Evolutionary conservation across 2,113 vertebrate genomes (phyloP).

Genomic region (Vanacampus margaritifer): DNA sequence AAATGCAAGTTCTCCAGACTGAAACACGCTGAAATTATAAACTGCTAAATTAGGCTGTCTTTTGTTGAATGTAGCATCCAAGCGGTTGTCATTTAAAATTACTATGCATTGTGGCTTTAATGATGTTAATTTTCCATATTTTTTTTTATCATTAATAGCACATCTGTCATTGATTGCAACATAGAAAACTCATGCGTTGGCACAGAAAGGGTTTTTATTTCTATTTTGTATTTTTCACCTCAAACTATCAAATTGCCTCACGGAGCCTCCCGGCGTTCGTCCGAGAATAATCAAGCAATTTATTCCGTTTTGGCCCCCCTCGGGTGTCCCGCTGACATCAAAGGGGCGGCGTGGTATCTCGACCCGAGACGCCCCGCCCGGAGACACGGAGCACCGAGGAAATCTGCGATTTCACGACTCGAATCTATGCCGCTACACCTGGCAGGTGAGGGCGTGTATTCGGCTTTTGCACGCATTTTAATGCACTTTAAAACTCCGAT

Average conservation of each 20-base stretch:
- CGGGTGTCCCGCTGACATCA: constrained; percentile 62
- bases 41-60: neutral
- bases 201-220: neutral
- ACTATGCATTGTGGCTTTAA: no score
- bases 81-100: no score
- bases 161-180: constrained; percentile 52
- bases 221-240: constrained; percentile 29
- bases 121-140: neutral
- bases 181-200: constrained; percentile 7
- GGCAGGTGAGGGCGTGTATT: constrained; percentile 29
- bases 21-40: no score
- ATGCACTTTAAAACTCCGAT: neutral
- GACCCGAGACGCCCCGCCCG: constrained; percentile 50
- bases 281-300: constrained; percentile 62
- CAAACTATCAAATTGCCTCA: constrained; percentile 52
- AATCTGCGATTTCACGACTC: constrained; percentile 54
- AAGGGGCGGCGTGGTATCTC: constrained; percentile 66
- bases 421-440: constrained; percentile 23
- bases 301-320: constrained; percentile 50
- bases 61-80: no score
- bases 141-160: constrained; percentile 6
- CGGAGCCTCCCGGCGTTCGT: constrained; percentile 37
- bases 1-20: neutral
- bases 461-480: neutral
- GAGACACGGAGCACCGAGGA: constrained; percentile 55